Evolutionary conservation across 2,888 invertebrate genomes (phyloP).

Genomic region (Morinoia aosen): DNA sequence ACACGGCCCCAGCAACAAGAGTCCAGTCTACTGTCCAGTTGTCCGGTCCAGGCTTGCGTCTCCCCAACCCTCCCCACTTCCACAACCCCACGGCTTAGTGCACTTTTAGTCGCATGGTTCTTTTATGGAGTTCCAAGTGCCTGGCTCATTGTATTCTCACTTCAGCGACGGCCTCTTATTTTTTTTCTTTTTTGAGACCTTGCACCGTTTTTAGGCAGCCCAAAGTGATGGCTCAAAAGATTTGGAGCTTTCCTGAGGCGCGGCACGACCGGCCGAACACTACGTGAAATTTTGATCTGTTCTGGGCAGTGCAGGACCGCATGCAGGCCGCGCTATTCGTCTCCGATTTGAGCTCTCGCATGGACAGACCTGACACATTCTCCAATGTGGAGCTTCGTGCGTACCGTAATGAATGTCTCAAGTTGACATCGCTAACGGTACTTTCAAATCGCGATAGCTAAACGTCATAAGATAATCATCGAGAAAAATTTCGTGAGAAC

Average conservation of each 20-base stretch:
- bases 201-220: constrained; percentile 31
- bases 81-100: constrained; percentile 20
- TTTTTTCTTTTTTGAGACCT: neutral
- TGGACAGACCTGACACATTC: too few relatives aligned
- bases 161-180: constrained; percentile 25
- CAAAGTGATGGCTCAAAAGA: constrained; percentile 43
- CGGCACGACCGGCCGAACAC: neutral
- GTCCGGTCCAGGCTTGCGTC: neutral
- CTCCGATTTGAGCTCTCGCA: too few relatives aligned
- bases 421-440: too few relatives aligned
- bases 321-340: neutral
- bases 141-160: constrained; percentile 43
- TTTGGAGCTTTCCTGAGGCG: neutral
- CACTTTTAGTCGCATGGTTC: constrained; percentile 48
- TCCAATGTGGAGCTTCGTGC: too few relatives aligned
- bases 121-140: constrained; percentile 50
- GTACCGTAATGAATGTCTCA: too few relatives aligned
- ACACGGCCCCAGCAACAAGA: constrained; percentile 24
- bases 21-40: neutral
- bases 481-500: too few relatives aligned
- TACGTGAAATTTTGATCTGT: constrained; percentile 25
- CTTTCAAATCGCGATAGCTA: too few relatives aligned
- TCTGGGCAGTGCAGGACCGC: neutral
- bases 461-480: too few relatives aligned
- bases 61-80: neutral